phyloP scores from a whole-genome alignment of 1,140 invertebrate species.

The Heterodera schachtii region DNA sequence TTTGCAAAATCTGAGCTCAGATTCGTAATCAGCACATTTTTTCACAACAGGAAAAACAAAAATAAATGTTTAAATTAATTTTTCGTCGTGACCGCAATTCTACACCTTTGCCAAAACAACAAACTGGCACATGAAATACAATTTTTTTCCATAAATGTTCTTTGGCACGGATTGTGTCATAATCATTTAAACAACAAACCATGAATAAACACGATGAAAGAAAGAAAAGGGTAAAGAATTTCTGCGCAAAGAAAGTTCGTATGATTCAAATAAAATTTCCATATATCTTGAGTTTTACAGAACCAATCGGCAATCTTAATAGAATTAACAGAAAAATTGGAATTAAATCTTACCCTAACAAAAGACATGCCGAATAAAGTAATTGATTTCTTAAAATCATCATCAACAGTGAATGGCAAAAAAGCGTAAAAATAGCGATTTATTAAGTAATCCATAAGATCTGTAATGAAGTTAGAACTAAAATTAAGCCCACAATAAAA shows the following conservation, averaged over 20 bases:
- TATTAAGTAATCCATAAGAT: constrained; percentile 55
- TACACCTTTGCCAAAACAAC: too few species aligned
- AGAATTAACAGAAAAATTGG: background rate
- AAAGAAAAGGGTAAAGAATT: constrained; percentile 64
- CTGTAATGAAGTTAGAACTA: background rate
- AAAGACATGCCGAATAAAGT: constrained; percentile 44
- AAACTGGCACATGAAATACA: too few species aligned
- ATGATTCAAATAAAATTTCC: constrained; percentile 67
- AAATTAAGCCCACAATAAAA: too few species aligned
- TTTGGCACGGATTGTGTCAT: too few species aligned
- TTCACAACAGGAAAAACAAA: too few species aligned
- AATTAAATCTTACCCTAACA: constrained; percentile 39
- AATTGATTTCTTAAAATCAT: constrained; percentile 49
- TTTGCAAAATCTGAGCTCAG: too few species aligned
- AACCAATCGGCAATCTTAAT: constrained; percentile 68
- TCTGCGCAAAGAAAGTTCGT: constrained; percentile 66
- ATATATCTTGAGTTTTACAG: constrained; percentile 65
- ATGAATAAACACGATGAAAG: constrained; percentile 66
- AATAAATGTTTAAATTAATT: too few species aligned
- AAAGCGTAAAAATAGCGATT: constrained; percentile 54
- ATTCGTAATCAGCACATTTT: too few species aligned
- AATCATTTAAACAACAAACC: constrained; percentile 55
- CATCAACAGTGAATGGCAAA: constrained; percentile 54
- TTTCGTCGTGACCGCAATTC: too few species aligned
- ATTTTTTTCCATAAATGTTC: background rate